Evolutionary conservation across 2,797 vertebrate genomes (phyloP).

Genomic region (Gallirallus australis): DNA sequence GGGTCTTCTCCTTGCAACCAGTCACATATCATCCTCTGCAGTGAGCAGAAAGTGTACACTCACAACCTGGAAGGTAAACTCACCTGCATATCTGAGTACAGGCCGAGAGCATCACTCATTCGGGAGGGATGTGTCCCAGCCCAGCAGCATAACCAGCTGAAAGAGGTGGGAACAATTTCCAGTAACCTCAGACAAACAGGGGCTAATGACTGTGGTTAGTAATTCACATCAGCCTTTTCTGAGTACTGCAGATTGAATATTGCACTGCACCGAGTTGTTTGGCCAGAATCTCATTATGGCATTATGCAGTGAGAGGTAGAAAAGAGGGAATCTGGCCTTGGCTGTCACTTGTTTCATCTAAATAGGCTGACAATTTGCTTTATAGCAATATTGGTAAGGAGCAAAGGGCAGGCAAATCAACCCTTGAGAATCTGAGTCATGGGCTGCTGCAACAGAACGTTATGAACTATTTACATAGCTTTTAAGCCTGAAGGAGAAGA

Average conservation of each 20-base stretch:
- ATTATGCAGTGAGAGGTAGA: conserved; percentile 21
- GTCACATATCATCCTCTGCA: not conserved
- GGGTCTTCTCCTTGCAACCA: not conserved
- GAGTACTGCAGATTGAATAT: not conserved
- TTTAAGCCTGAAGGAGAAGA: not conserved
- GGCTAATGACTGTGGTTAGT: conserved; percentile 7
- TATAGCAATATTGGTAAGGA: not conserved
- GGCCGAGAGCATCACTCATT: not conserved
- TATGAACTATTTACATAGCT: not conserved
- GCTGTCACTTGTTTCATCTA: not conserved
- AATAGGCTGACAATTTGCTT: conserved; percentile 14
- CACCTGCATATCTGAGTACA: not conserved
- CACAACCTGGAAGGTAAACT: not conserved
- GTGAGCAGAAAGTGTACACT: not conserved
- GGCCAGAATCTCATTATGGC: conserved; percentile 31
- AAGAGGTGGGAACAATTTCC: not conserved
- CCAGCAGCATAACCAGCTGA: not conserved
- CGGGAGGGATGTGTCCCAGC: not conserved
- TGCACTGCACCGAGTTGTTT: not conserved
- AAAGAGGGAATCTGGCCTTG: conserved; percentile 42
- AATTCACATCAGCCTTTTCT: not conserved
- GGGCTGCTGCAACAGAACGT: not conserved
- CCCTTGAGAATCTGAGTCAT: conserved; percentile 32
- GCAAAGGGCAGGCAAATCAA: conserved; percentile 23
- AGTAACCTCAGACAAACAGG: not conserved